Percentiles rank a stretch among this genome's conserved stretches.
Evolutionary conservation across 2,797 vertebrate species (phyloP).

Genomic region (Macropus fuliginosus): DNA sequence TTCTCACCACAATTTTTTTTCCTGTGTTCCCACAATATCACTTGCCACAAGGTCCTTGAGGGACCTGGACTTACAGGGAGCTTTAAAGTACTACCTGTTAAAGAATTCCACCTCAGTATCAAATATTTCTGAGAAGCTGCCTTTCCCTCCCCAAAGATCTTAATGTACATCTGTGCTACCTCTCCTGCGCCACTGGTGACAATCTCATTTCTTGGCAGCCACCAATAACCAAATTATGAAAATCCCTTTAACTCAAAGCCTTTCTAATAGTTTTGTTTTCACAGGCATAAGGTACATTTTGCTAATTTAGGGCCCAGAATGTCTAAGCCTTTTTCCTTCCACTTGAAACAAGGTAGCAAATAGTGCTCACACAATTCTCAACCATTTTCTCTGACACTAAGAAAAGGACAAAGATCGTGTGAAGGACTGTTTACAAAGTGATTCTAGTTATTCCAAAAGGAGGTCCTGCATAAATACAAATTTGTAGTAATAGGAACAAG

Average conservation of each 20-base stretch:
- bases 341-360: constrained; percentile 26
- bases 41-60: neutral
- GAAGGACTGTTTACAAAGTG: constrained; percentile 65
- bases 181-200: neutral
- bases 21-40: neutral
- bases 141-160: neutral
- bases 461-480: constrained; percentile 64
- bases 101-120: constrained; percentile 16
- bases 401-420: constrained; percentile 35
- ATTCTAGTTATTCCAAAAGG: constrained; percentile 57
- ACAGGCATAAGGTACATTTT: neutral
- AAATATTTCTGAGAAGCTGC: neutral
- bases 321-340: constrained; percentile 10
- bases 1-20: neutral
- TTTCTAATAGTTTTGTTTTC: constrained; percentile 42
- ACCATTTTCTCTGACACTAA: constrained; percentile 36
- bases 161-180: constrained; percentile 2
- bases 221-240: neutral
- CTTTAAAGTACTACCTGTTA: constrained; percentile 23
- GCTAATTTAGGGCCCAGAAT: constrained; percentile 39
- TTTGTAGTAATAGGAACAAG: constrained; percentile 26
- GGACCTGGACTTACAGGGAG: neutral
- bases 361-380: constrained; percentile 16
- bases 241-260: neutral
- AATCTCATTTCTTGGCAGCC: neutral